Conservation (phyloP, 2,797 vertebrate species). For the Crax fasciolata region DNA sequence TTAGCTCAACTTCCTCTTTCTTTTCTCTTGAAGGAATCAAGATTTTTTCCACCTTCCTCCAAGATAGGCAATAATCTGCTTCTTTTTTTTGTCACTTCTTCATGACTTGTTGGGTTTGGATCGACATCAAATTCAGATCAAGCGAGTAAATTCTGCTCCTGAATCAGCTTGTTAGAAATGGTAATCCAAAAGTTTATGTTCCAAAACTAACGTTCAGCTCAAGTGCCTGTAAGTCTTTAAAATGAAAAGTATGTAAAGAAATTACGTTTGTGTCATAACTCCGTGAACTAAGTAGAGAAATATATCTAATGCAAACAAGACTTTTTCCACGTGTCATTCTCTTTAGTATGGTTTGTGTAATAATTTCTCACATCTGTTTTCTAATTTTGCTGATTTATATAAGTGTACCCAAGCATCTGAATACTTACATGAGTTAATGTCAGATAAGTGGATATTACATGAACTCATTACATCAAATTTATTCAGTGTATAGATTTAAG, state of each 20-base stretch:
- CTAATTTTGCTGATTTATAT: background rate
- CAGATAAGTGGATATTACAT: background rate
- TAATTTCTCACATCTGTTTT: background rate
- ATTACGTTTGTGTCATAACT: background rate
- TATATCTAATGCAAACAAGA: background rate
- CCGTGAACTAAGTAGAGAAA: background rate
- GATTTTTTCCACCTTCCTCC: background rate
- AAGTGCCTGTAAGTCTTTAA: background rate
- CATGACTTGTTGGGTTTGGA: background rate
- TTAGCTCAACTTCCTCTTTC: background rate
- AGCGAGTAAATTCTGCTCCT: background rate
- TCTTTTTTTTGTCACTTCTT: background rate
- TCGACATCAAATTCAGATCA: background rate
- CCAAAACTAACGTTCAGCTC: conserved; percentile 8
- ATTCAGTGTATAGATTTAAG: background rate
- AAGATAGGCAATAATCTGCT: background rate
- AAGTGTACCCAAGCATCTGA: background rate
- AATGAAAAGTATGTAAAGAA: background rate
- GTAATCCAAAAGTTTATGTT: background rate
- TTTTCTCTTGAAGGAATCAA: background rate
- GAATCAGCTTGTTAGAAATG: background rate
- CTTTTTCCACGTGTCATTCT: background rate
- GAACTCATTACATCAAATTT: background rate
- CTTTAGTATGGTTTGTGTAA: background rate
- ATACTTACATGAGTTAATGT: background rate